Conservation (phyloP, 2,797 vertebrate species). For the Lithobates sylvaticus region DNA sequence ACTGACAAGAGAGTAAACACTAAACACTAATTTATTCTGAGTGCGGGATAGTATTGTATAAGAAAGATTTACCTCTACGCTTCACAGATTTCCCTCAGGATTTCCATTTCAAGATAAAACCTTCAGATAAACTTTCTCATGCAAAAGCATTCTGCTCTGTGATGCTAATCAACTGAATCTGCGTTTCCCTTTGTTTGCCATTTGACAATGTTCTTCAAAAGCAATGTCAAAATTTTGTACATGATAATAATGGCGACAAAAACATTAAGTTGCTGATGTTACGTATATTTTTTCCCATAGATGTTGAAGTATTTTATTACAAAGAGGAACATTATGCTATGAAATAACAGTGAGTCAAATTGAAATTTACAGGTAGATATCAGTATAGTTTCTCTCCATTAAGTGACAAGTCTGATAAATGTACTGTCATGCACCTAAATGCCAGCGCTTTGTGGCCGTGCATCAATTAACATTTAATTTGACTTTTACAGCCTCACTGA, state of each 20-base stretch:
- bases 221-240: conserved; percentile 25
- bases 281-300: not conserved
- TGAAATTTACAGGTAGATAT: conserved; percentile 64
- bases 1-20: conserved; percentile 43
- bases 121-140: conserved; percentile 32
- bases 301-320: conserved; percentile 45
- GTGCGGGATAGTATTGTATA: conserved; percentile 9
- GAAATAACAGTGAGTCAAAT: conserved; percentile 61
- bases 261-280: conserved; percentile 19
- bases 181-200: conserved; percentile 10
- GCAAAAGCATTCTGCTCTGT: conserved; percentile 12
- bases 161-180: conserved; percentile 38
- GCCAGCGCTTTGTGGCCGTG: conserved; percentile 69
- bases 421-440: conserved; percentile 66
- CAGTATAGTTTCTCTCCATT: conserved; percentile 64
- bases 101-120: conserved; percentile 40
- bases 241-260: conserved; percentile 18
- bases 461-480: conserved; percentile 82
- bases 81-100: conserved; percentile 31
- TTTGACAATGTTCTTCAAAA: conserved; percentile 26
- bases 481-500: conserved; percentile 77
- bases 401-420: conserved; percentile 74
- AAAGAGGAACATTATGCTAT: conserved; percentile 30
- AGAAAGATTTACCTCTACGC: conserved; percentile 41
- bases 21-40: conserved; percentile 38